phyloP scores from a whole-genome alignment of 2,113 vertebrate species.

The Natator depressus region DNA sequence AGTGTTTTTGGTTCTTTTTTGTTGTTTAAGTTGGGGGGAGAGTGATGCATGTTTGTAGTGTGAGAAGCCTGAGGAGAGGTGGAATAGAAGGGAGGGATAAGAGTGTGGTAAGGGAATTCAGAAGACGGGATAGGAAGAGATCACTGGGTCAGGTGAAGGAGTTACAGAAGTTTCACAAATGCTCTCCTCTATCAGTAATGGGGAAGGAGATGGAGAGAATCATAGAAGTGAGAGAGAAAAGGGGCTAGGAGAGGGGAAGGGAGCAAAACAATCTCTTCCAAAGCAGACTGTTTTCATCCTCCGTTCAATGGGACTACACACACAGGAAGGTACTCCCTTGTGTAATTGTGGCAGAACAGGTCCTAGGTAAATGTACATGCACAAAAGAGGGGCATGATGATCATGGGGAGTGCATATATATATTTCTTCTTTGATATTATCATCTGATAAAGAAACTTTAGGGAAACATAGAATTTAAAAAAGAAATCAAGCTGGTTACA shows the following conservation, averaged over 20 bases:
- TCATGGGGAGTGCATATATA: not conserved
- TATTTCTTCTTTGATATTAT: not conserved
- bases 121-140: rapidly evolving
- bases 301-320: not conserved
- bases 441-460: not conserved
- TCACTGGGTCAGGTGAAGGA: not conserved
- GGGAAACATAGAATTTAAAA: not conserved
- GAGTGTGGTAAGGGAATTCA: not conserved
- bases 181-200: not conserved
- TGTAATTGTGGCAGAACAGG: not conserved
- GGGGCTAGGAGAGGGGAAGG: not conserved
- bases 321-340: not conserved
- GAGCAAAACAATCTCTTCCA: not conserved
- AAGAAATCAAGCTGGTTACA: not conserved
- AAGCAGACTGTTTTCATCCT: not conserved
- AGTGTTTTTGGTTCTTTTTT: too few relatives aligned
- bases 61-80: not conserved
- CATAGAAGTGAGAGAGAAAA: not conserved
- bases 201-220: not conserved
- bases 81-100: not conserved
- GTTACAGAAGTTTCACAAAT: not conserved
- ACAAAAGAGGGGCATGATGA: not conserved
- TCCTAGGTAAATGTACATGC: not conserved
- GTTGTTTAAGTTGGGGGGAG: not conserved
- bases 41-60: not conserved